Conservation (phyloP, 1,140 invertebrate genomes). For the Procambarus clarkii region DNA sequence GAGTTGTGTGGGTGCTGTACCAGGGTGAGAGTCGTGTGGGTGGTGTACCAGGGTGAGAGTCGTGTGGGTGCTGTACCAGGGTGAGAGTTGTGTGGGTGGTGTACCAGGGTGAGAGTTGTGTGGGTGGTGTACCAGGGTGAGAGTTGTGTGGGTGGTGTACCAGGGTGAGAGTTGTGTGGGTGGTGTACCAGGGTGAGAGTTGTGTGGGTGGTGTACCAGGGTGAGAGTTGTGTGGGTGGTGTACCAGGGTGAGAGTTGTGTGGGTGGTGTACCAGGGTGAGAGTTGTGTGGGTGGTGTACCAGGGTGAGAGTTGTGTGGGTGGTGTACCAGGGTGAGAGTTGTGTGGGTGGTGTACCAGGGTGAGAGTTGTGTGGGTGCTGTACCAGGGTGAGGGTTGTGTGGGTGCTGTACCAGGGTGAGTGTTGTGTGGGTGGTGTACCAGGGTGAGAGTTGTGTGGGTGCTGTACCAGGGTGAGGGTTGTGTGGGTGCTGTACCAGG, state of each 20-base stretch:
- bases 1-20: too few species aligned
- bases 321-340: neutral
- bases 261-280: neutral
- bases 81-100: neutral
- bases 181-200: neutral
- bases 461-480: too few species aligned
- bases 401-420: neutral
- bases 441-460: too few species aligned
- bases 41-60: too few species aligned
- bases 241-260: neutral
- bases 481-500: too few species aligned
- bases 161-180: neutral
- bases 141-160: too few species aligned
- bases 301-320: neutral
- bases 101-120: neutral
- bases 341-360: neutral
- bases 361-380: too few species aligned
- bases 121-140: slow-evolving; percentile 3
- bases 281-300: neutral
- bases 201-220: neutral
- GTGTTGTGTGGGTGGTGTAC: too few species aligned
- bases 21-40: too few species aligned
- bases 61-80: too few species aligned
- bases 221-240: neutral
- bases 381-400: neutral